A percentile compares a stretch with the other conserved stretches of the same genome.
Evolutionary conservation across 2,113 vertebrate species (phyloP).

Genomic region (Actenoides lindsayi): DNA sequence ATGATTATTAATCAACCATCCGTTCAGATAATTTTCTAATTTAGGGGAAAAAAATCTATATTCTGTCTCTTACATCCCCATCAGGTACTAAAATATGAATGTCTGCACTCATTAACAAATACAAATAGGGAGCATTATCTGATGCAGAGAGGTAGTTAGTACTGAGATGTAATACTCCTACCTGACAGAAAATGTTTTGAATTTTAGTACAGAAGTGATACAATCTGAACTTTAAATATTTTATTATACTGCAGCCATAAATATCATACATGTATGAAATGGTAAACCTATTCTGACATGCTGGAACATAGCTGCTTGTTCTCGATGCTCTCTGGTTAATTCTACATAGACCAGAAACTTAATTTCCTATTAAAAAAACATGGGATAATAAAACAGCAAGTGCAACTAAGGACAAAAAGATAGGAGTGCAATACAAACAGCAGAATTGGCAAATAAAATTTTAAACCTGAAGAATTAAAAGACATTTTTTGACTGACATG

Average conservation of each 20-base stretch:
- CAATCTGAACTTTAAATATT: slow-evolving; percentile 55
- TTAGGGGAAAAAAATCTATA: slow-evolving; percentile 66
- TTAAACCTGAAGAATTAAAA: slow-evolving; percentile 19
- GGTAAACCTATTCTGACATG: slow-evolving; percentile 32
- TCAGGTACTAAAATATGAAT: slow-evolving; percentile 71
- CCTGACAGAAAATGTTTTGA: slow-evolving; percentile 29
- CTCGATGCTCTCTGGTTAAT: slow-evolving; percentile 17
- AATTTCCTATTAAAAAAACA: slow-evolving; percentile 41
- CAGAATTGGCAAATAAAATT: background rate
- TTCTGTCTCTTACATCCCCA: slow-evolving; percentile 69
- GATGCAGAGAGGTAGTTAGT: slow-evolving; percentile 10
- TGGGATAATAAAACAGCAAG: slow-evolving; percentile 31
- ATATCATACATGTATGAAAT: slow-evolving; percentile 6
- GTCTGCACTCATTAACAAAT: slow-evolving; percentile 66
- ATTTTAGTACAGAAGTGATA: slow-evolving; percentile 5
- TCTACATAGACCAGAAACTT: background rate
- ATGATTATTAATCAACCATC: slow-evolving; percentile 74
- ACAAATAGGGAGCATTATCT: slow-evolving; percentile 57
- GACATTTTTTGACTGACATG: background rate
- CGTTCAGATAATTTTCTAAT: slow-evolving; percentile 72
- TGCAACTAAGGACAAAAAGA: slow-evolving; percentile 45
- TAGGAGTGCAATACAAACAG: background rate
- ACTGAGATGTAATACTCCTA: background rate
- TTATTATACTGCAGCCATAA: slow-evolving; percentile 33
- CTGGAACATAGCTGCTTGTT: background rate